A percentile compares a stretch with the other conserved stretches of the same genome.
These are phyloP conservation scores for Chromobotia macracanthus DNA, from an alignment of 2,797 vertebrate genomes.

Conservation along the genomic window DNA sequence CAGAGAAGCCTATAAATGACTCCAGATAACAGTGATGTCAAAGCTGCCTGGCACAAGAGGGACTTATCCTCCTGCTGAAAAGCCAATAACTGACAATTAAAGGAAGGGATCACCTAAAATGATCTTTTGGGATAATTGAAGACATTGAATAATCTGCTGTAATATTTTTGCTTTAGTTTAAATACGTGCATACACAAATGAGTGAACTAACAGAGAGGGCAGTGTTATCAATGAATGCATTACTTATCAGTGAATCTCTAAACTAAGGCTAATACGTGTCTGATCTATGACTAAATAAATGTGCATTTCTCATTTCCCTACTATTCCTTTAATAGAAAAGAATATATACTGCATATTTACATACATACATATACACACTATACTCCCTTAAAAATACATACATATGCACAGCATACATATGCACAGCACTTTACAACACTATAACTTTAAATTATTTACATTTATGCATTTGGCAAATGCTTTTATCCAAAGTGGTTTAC, in stretches of 20 bases:
- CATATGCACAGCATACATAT: too few relatives aligned
- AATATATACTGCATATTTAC: too few relatives aligned
- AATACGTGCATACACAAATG: background rate
- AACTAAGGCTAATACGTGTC: background rate
- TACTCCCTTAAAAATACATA: too few relatives aligned
- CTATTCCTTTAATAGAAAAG: too few relatives aligned
- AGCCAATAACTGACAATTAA: slow-evolving; percentile 54
- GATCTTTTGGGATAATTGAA: background rate
- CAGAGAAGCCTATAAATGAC: slow-evolving; percentile 46
- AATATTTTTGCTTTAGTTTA: background rate
- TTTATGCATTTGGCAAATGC: too few relatives aligned
- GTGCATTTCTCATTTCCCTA: too few relatives aligned
- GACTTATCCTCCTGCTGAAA: slow-evolving; percentile 41
- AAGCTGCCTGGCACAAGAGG: slow-evolving; percentile 42
- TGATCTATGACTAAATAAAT: background rate
- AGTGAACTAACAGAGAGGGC: background rate
- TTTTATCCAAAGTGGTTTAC: too few relatives aligned
- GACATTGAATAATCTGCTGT: background rate
- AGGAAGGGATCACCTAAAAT: background rate
- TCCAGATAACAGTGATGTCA: slow-evolving; percentile 51
- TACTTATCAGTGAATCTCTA: background rate
- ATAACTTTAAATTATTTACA: too few relatives aligned
- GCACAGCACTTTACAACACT: too few relatives aligned
- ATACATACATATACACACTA: too few relatives aligned
- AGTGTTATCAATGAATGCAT: background rate